A percentile compares a stretch with the other conserved stretches of the same genome.
These are phyloP conservation scores for Macaria liturata DNA, from an alignment of 2,888 invertebrate genomes.

Conservation along the genomic window DNA sequence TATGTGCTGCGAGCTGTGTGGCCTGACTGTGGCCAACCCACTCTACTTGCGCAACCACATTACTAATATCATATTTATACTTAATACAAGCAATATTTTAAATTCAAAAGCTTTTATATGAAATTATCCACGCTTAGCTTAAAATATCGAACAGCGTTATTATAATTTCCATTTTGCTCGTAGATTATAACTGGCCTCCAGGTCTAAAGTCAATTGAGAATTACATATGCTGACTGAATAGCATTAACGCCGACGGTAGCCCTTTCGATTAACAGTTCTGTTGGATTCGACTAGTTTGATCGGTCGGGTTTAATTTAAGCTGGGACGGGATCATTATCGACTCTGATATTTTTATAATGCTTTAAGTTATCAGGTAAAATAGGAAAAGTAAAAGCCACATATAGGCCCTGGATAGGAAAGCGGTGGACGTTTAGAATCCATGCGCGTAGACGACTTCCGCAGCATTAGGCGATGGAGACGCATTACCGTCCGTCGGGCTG, in stretches of 20 bases:
- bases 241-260: slow-evolving; percentile 29
- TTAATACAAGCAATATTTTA: slow-evolving; percentile 28
- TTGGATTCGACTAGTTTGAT: slow-evolving; percentile 14
- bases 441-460: slow-evolving; percentile 63
- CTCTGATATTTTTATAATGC: slow-evolving; percentile 16
- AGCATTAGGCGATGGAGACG: slow-evolving; percentile 47
- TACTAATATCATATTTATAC: slow-evolving; percentile 14
- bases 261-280: slow-evolving; percentile 20
- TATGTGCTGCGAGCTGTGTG: slow-evolving; percentile 41
- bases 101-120: slow-evolving; percentile 21
- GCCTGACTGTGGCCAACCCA: slow-evolving; percentile 45
- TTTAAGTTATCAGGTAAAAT: slow-evolving; percentile 9
- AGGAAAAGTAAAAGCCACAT: slow-evolving; percentile 21
- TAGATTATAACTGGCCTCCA: slow-evolving; percentile 34
- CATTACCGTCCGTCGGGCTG: slow-evolving; percentile 51
- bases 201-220: slow-evolving; percentile 38
- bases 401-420: slow-evolving; percentile 30
- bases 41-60: slow-evolving; percentile 41
- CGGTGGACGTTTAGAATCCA: slow-evolving; percentile 51
- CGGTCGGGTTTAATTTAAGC: slow-evolving; percentile 11
- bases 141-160: slow-evolving; percentile 26
- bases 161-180: slow-evolving; percentile 33
- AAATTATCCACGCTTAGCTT: slow-evolving; percentile 29
- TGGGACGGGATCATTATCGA: slow-evolving; percentile 8
- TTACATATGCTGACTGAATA: slow-evolving; percentile 34